Evolutionary conservation across 2,113 vertebrate species (phyloP), one percentile per base, ranked within the genome.

Genomic region (Romanogobio albipinnatus): DNA sequence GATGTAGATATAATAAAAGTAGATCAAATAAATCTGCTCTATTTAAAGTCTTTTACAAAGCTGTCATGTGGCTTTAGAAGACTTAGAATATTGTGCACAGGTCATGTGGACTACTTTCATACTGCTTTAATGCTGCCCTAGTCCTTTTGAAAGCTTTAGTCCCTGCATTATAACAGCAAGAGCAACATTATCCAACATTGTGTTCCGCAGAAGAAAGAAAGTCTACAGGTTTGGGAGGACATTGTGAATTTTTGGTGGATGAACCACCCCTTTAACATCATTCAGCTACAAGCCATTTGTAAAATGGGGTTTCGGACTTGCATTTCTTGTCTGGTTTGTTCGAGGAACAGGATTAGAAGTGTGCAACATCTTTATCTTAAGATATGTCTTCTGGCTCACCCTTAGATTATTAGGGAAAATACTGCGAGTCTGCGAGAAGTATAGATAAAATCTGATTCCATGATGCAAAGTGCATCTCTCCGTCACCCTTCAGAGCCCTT

Each of bases 401-500:
- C 6, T 43, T 24, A 36, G 17, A 26, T 13, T 53, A 45, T 79
- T 45, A 61, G 36, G 39, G 53, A 56, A 77, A n/a, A 59, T n/a
- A n/a, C 10, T 9, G 8, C 45, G 36, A n/a, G 36, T 45, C 39
- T 66, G 59, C 26, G n/a, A 76, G 47, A 47, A 1, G 2, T 6
- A 80, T 11, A 80, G 77, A 64, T 80, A 80, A 64, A 1, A 80
- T 80, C 77, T 59, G 80, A 79, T 39, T 19, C 9, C 45, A 82
- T 33, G 43, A 45, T 59, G 68, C 33, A 75, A 33, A 83, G 58
- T 11, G 45, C 84, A 81, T 77, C 80, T 71, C 17, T 61, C 33
- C 9, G 73, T 62, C 53, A 51, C 53, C 11, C 74, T 71, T 85
- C 45, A 59, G 43, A 84, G 58, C 17, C 8, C 13, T 22, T 22